phyloP scores from a whole-genome alignment of 2,797 vertebrate species.

The Esox lucius region DNA sequence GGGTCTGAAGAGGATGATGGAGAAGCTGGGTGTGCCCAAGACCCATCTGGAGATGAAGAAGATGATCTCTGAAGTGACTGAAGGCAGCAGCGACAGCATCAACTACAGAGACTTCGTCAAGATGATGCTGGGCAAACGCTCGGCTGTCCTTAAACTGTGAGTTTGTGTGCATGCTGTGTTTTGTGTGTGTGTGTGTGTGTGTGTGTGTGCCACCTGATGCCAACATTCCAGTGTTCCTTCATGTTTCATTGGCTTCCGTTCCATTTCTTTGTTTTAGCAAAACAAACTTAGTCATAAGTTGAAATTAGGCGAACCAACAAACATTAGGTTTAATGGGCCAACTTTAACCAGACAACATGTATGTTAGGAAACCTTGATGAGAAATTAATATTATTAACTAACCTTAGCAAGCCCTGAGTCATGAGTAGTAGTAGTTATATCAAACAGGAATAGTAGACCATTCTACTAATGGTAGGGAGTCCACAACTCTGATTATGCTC shows the following conservation, averaged over 20 bases:
- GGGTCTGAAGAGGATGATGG: conserved; percentile 98
- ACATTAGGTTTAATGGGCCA: too few relatives aligned
- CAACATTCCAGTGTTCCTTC: conserved; percentile 4
- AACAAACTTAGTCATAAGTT: too few relatives aligned
- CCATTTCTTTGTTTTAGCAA: too few relatives aligned
- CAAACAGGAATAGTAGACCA: too few relatives aligned
- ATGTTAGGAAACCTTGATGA: too few relatives aligned
- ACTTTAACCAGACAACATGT: too few relatives aligned
- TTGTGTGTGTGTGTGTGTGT: conserved; percentile 20
- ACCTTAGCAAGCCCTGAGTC: too few relatives aligned
- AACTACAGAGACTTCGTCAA: conserved; percentile 96
- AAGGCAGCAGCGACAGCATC: conserved; percentile 89
- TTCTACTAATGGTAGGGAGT: too few relatives aligned
- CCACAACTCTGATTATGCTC: too few relatives aligned
- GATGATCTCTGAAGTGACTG: conserved; percentile 95
- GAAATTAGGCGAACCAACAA: too few relatives aligned
- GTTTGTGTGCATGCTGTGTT: conserved; percentile 43
- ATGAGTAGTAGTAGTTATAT: too few relatives aligned
- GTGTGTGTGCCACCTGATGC: neutral
- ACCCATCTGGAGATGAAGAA: conserved; percentile 97
- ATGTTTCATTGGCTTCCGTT: neutral
- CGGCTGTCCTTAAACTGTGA: conserved; percentile 95
- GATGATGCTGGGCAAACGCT: conserved; percentile 96
- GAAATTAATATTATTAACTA: too few relatives aligned
- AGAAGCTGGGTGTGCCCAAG: conserved; percentile 95